phyloP scores from a whole-genome alignment of 2,113 vertebrate species.

The Gymnogyps californianus region DNA sequence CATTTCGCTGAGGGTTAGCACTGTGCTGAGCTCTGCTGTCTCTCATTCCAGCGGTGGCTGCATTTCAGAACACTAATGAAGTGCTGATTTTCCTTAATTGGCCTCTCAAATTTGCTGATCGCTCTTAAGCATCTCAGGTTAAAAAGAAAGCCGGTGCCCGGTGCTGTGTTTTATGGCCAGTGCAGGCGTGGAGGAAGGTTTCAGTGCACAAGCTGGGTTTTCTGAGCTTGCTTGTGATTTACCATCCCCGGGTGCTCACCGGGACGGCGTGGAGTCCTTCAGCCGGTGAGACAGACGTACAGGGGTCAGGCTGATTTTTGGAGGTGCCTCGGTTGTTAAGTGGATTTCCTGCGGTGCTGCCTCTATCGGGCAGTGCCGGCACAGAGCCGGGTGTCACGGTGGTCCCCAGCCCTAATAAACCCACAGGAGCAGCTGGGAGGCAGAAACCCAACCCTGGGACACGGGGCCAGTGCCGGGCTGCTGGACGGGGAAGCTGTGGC shows the following conservation, averaged over 20 bases:
- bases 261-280: not conserved
- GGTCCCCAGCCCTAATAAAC: not conserved
- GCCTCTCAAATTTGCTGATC: slow-evolving; percentile 29
- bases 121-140: not conserved
- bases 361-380: not conserved
- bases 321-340: not conserved
- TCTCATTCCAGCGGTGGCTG: not conserved
- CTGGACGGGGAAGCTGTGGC: accelerated
- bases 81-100: slow-evolving; percentile 48
- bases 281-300: accelerated
- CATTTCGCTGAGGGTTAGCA: accelerated
- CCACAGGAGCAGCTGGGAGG: accelerated
- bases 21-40: not conserved
- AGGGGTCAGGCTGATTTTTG: not conserved
- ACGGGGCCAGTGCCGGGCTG: accelerated
- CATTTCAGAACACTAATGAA: slow-evolving; percentile 47
- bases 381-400: not conserved
- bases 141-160: not conserved
- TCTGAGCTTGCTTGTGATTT: not conserved
- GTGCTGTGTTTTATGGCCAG: not conserved
- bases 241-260: accelerated
- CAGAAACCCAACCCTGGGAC: not conserved
- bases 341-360: accelerated
- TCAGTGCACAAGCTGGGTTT: accelerated
- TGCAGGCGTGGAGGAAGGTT: accelerated